A percentile compares a stretch with the other conserved stretches of the same genome.
phyloP scores from a whole-genome alignment of 2,888 invertebrate species.

The Drosophila percnosoma region DNA sequence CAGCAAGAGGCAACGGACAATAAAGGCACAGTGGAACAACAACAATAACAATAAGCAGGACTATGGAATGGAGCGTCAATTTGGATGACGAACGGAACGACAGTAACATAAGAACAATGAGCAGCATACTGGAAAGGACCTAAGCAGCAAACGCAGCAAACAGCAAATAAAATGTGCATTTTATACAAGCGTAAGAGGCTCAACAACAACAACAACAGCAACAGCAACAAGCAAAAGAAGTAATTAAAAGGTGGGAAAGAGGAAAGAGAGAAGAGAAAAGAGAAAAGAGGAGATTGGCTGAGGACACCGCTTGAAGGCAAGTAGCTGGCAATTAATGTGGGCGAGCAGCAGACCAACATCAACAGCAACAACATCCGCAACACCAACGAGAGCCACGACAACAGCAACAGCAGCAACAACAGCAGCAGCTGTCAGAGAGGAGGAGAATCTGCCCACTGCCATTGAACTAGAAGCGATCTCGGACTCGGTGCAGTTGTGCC shows the following conservation, averaged over 20 bases:
- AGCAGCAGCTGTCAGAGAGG: constrained; percentile 1
- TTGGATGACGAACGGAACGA: constrained; percentile 58
- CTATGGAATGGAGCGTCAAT: constrained; percentile 60
- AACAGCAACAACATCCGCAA: constrained; percentile 13
- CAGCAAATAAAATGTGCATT: constrained; percentile 53
- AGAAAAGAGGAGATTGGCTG: constrained; percentile 3
- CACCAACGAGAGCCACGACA: constrained; percentile 15
- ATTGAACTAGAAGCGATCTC: constrained; percentile 46
- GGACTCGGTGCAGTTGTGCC: constrained; percentile 42
- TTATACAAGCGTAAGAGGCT: constrained; percentile 49
- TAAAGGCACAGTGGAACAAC: constrained; percentile 37
- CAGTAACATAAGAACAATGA: constrained; percentile 24
- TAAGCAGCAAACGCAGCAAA: constrained; percentile 30
- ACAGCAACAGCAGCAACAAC: constrained; percentile 3
- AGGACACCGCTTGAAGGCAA: constrained; percentile 9
- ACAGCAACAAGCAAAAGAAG: not conserved
- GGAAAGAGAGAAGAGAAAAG: not conserved
- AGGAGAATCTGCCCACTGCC: constrained; percentile 24
- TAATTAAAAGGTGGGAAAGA: not conserved
- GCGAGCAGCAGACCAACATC: constrained; percentile 30
- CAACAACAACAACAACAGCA: constrained; percentile 12
- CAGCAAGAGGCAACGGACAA: constrained; percentile 50
- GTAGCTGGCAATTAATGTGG: constrained; percentile 44
- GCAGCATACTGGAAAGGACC: constrained; percentile 26
- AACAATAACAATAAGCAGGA: constrained; percentile 30